Conservation (phyloP, 2,113 vertebrate species). For the Apistogramma diplotaenia region DNA sequence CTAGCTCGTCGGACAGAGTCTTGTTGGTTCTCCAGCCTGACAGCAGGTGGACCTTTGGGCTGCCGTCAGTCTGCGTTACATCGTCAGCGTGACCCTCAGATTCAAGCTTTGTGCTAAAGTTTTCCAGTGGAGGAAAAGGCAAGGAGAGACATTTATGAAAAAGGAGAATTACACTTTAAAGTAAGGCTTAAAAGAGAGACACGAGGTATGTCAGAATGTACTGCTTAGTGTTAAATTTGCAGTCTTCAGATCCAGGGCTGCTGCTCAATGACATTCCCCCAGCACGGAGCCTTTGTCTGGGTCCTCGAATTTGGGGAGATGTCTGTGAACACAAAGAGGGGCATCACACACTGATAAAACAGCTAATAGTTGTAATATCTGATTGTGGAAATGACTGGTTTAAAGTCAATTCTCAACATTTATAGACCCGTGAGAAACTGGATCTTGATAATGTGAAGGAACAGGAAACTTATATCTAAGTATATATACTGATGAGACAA, state of each 20-base stretch:
- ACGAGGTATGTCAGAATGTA: neutral
- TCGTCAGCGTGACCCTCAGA: neutral
- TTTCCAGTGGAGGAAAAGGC: neutral
- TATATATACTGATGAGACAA: neutral
- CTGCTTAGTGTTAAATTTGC: conserved; percentile 33
- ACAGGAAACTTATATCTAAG: neutral
- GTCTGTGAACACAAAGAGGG: conserved; percentile 28
- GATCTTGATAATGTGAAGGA: neutral
- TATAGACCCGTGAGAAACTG: neutral
- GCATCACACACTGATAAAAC: neutral
- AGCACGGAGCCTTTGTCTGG: conserved; percentile 19
- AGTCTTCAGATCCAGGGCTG: conserved; percentile 32
- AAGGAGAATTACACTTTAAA: neutral
- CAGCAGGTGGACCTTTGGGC: neutral
- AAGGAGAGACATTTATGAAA: neutral
- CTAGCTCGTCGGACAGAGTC: conserved; percentile 74
- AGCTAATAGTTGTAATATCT: neutral
- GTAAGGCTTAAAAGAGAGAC: neutral
- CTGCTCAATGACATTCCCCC: conserved; percentile 23
- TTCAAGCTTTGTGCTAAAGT: neutral
- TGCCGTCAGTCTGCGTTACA: conserved; percentile 22
- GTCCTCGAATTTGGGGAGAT: conserved; percentile 32
- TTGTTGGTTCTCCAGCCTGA: conserved; percentile 40
- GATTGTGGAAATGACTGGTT: neutral
- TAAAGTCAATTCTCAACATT: neutral